These are phyloP conservation scores for Seira sanloemensis DNA, from an alignment of 2,888 invertebrate genomes.

Conservation along the genomic window DNA sequence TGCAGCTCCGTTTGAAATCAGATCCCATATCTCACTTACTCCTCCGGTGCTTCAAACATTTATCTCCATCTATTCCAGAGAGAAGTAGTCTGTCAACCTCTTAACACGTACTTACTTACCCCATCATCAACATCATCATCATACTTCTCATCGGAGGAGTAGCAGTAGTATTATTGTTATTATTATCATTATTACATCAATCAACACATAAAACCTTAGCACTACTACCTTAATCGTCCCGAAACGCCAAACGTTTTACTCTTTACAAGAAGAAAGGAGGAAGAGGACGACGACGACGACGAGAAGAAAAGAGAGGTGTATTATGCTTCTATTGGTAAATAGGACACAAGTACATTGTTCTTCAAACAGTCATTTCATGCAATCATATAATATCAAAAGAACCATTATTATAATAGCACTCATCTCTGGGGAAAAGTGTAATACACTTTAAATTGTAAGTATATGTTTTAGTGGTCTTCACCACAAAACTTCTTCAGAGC, in stretches of 20 bases:
- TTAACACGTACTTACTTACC: constrained; percentile 59
- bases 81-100: constrained; percentile 63
- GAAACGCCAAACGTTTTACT: too few species aligned
- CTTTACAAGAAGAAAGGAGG: too few species aligned
- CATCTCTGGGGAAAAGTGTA: too few species aligned
- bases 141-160: too few species aligned
- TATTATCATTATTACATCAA: constrained; percentile 61
- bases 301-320: constrained; percentile 42
- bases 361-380: constrained; percentile 56
- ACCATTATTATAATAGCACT: constrained; percentile 38
- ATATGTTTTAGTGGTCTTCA: constrained; percentile 22
- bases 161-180: constrained; percentile 62
- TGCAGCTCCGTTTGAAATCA: constrained; percentile 51
- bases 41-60: constrained; percentile 11
- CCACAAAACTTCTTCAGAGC: too few species aligned
- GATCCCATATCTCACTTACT: constrained; percentile 37
- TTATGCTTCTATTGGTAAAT: background rate
- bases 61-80: constrained; percentile 58
- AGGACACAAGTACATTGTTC: constrained; percentile 50
- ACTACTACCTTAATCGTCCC: too few species aligned
- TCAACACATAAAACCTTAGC: too few species aligned
- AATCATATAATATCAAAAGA: too few species aligned
- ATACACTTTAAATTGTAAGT: too few species aligned
- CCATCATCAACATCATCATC: too few species aligned
- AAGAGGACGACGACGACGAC: too few species aligned